A percentile compares a stretch with the other conserved stretches of the same genome.
phyloP scores from a whole-genome alignment of 2,113 vertebrate genomes.

The Burhinus bistriatus region DNA sequence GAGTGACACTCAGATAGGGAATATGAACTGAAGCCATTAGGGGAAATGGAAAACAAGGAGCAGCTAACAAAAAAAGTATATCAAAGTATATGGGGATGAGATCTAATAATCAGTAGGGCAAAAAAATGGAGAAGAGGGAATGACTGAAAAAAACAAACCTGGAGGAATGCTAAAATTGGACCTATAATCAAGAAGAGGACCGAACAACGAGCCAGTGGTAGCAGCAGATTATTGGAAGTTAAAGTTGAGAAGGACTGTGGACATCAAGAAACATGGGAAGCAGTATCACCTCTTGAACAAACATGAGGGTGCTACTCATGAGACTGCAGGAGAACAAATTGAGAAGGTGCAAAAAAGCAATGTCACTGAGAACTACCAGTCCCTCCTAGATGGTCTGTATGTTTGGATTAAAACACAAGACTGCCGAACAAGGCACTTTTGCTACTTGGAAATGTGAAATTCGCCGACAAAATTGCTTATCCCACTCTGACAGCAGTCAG shows the following conservation, averaged over 20 bases:
- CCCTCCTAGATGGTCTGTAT: neutral
- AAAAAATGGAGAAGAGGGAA: neutral
- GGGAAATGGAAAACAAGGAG: neutral
- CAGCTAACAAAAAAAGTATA: neutral
- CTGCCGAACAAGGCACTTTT: neutral
- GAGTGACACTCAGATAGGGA: neutral
- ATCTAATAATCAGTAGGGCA: neutral
- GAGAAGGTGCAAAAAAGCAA: neutral
- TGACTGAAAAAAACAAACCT: neutral
- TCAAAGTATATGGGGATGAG: neutral
- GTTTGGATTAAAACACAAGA: neutral
- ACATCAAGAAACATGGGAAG: neutral
- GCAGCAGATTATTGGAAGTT: neutral
- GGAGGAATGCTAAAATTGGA: neutral
- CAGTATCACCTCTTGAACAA: neutral
- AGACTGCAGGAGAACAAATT: neutral
- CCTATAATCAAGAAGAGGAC: neutral
- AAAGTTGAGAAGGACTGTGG: neutral
- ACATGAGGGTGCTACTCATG: neutral
- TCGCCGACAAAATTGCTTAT: neutral
- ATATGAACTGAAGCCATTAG: neutral
- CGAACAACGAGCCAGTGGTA: neutral
- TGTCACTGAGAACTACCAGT: neutral
- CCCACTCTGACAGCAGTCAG: fast-evolving
- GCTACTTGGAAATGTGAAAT: neutral